Base-by-base conservation (phyloP, 2,113 vertebrate genomes). In the Procavia capensis region DNA sequence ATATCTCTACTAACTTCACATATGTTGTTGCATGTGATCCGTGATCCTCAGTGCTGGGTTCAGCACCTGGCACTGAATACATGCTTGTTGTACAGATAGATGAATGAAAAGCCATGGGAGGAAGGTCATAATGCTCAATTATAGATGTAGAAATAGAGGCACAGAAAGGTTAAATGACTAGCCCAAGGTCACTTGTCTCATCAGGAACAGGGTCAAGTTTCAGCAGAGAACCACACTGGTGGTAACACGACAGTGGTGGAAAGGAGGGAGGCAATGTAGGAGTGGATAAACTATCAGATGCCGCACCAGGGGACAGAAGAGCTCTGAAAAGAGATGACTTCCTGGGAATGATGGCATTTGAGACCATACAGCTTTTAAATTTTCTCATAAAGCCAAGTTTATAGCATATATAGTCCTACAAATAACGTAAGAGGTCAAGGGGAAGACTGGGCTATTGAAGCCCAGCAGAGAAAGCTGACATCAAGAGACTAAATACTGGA, bases 81-180 rank as follows among this genome's bases (percentile, higher is more conserved):
- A 41, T 45, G 74, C 88, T 82, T 68, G 36, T 83, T 79, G 47
- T 88, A 61, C 68, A 63, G 86, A 61, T 39, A 63, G 72, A 88
- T 95, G 78, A 92, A 72, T 94, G 66, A 93, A 88, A 50, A 90
- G 61, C 64, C 7, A 6, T 20, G 29, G 78, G 91, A 85, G 72
- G 79, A 88, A 82, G 94, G 88, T 92, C 90, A 88, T 25, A 43
- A 84, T 88, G 92, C 31, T 85, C 45, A 41, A 87, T 93, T 85
- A 75, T 19, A 97, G 66, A 36, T 50, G 57, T 81, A 92, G 94
- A 85, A 84, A 85, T 27, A 96, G 90, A 90, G 50, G 11, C 90
- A 78, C n/a, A 24, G 50, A 90, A 89, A 96, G 88, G 88, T 93
- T 97, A 95, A 92, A 81, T 78, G 81, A 92, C 85, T 93, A 68